Evolutionary conservation across 2,888 invertebrate genomes (phyloP).

Genomic region (Strigamia maritima): DNA sequence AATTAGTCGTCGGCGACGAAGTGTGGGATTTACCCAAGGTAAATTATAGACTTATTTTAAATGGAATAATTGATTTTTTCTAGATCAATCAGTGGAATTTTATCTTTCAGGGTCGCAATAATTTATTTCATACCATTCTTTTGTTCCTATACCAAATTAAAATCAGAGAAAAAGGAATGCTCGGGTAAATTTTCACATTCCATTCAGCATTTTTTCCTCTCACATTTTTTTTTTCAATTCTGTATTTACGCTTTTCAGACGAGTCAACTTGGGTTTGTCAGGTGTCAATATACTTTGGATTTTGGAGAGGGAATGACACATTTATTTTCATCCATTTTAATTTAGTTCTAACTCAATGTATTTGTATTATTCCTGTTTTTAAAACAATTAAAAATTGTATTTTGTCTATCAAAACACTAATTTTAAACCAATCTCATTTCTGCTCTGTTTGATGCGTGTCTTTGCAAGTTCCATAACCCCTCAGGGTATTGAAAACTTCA

Average conservation of each 20-base stretch:
- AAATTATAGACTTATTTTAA: slow-evolving; percentile 50
- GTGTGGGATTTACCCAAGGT: slow-evolving; percentile 67
- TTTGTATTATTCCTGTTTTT: too few species aligned
- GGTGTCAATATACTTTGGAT: slow-evolving; percentile 70
- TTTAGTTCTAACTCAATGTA: too few species aligned
- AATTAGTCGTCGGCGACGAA: slow-evolving; percentile 65
- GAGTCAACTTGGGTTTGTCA: slow-evolving; percentile 71
- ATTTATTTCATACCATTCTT: slow-evolving; percentile 79
- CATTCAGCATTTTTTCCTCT: neutral
- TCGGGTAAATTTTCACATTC: slow-evolving; percentile 57
- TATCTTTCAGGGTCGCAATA: slow-evolving; percentile 74
- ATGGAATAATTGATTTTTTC: slow-evolving; percentile 64
- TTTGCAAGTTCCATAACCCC: neutral
- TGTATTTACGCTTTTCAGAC: slow-evolving; percentile 48
- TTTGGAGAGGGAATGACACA: slow-evolving; percentile 42
- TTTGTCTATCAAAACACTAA: neutral
- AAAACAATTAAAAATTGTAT: neutral
- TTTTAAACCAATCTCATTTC: neutral
- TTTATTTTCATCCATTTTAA: neutral
- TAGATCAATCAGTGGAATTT: slow-evolving; percentile 56
- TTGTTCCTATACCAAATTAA: slow-evolving; percentile 75
- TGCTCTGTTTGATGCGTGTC: slow-evolving; percentile 10
- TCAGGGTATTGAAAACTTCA: neutral
- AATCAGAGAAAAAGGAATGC: slow-evolving; percentile 67
- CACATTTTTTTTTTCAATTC: neutral